phyloP scores from a whole-genome alignment of 2,113 vertebrate genomes.

The Datnioides undecimradiatus region DNA sequence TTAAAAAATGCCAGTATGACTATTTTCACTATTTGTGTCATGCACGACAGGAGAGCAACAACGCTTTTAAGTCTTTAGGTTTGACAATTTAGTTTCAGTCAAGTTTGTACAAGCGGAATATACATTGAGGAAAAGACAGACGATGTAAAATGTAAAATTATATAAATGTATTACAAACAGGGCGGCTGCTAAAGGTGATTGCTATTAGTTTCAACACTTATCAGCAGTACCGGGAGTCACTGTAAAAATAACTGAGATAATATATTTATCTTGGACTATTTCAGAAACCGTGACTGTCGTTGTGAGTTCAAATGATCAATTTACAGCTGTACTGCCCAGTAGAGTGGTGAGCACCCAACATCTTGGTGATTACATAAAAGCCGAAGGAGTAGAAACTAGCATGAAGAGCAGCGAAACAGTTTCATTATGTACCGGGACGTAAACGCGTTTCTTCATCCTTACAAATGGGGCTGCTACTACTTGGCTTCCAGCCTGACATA shows the following conservation, averaged over 20 bases:
- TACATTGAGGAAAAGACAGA: not conserved
- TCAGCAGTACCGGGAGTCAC: not conserved
- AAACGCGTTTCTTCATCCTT: not conserved
- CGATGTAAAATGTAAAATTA: no score
- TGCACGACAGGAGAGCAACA: not conserved
- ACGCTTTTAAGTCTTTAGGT: not conserved
- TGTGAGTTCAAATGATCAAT: not conserved
- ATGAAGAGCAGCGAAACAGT: not conserved
- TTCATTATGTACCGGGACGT: no score
- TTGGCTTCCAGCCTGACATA: not conserved
- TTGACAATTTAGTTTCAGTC: not conserved
- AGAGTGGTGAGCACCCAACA: not conserved
- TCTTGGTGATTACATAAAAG: not conserved
- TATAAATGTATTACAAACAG: no score
- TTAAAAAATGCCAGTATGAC: not conserved
- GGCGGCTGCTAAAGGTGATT: not conserved
- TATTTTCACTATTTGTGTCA: not conserved
- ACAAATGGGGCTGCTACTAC: not conserved
- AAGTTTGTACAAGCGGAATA: not conserved
- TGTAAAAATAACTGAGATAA: not conserved
- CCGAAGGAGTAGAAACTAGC: no score
- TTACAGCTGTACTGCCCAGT: not conserved
- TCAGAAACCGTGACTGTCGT: not conserved
- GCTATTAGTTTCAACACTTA: not conserved
- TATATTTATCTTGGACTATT: not conserved